Percentiles rank a stretch among this genome's conserved stretches.
phyloP scores from a whole-genome alignment of 2,888 invertebrate genomes.

The Aphidius colemani region DNA sequence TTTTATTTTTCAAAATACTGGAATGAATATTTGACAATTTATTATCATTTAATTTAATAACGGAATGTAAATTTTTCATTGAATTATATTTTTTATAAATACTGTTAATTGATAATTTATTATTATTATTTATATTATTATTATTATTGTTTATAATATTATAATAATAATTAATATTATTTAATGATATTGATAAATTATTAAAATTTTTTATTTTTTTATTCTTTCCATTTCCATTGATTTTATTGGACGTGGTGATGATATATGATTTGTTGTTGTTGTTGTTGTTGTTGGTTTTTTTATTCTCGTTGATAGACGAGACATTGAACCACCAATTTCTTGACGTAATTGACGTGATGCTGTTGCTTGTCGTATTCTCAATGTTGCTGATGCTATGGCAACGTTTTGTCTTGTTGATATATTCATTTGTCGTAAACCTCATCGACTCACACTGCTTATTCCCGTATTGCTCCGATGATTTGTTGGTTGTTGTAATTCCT shows the following conservation, averaged over 20 bases:
- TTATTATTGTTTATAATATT: slow-evolving; percentile 28
- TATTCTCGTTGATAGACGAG: slow-evolving; percentile 27
- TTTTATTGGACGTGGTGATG: slow-evolving; percentile 37
- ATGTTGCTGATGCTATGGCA: slow-evolving; percentile 19
- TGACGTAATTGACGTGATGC: neutral
- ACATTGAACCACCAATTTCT: slow-evolving; percentile 30
- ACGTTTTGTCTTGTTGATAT: slow-evolving; percentile 46
- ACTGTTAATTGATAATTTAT: slow-evolving; percentile 40
- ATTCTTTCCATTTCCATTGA: slow-evolving; percentile 37
- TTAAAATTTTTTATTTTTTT: slow-evolving; percentile 42
- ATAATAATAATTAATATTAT: slow-evolving; percentile 43
- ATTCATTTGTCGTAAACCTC: slow-evolving; percentile 53
- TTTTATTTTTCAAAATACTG: slow-evolving; percentile 17
- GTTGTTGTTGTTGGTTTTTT: slow-evolving; percentile 7
- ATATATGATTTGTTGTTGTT: slow-evolving; percentile 7
- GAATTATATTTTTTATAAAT: slow-evolving; percentile 35
- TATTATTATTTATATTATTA: slow-evolving; percentile 28
- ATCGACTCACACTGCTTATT: slow-evolving; percentile 58
- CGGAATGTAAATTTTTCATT: slow-evolving; percentile 29
- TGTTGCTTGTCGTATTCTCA: slow-evolving; percentile 19
- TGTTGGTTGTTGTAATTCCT: slow-evolving; percentile 46
- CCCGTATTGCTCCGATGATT: slow-evolving; percentile 56
- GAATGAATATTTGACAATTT: slow-evolving; percentile 36
- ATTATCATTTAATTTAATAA: slow-evolving; percentile 37
- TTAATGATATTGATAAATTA: slow-evolving; percentile 41